Percentiles rank a stretch among this genome's conserved stretches.
Evolutionary conservation across 92 coral and sea anemone genomes (phyloP).

Genomic region (Virgularia gustaviana): DNA sequence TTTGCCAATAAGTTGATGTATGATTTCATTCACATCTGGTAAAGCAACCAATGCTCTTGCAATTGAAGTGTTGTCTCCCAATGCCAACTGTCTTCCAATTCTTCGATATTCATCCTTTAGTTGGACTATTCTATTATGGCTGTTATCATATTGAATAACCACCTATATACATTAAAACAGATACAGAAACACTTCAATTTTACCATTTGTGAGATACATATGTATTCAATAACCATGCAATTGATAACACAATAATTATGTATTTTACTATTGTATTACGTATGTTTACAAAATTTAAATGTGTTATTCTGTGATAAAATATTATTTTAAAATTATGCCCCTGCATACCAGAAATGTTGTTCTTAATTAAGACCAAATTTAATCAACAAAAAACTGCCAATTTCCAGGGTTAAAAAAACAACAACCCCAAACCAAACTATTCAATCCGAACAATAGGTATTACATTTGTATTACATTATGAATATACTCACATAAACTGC

Average conservation of each 20-base stretch:
- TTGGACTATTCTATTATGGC: slow-evolving; percentile 4
- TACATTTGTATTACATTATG: too few species aligned
- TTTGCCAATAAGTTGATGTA: slow-evolving; percentile 3
- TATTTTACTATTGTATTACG: background rate
- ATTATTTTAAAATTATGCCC: background rate
- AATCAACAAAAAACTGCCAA: too few species aligned
- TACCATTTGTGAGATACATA: background rate
- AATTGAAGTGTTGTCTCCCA: slow-evolving; percentile 12
- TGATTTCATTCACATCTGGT: slow-evolving; percentile 8
- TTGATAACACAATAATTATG: background rate
- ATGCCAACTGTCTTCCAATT: slow-evolving; percentile 41
- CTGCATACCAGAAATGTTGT: background rate
- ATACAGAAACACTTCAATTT: background rate
- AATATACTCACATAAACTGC: slow-evolving; percentile 40
- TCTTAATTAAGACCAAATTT: too few species aligned
- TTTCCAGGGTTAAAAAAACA: too few species aligned
- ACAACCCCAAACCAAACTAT: too few species aligned
- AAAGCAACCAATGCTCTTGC: slow-evolving; percentile 1
- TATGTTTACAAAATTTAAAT: background rate
- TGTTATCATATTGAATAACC: slow-evolving; percentile 34
- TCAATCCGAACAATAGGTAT: too few species aligned
- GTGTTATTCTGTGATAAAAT: background rate
- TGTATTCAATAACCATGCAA: background rate
- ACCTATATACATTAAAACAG: background rate
- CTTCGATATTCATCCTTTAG: background rate